Base-by-base conservation (phyloP, 2,888 invertebrate species). In the Dynastes maya region DNA sequence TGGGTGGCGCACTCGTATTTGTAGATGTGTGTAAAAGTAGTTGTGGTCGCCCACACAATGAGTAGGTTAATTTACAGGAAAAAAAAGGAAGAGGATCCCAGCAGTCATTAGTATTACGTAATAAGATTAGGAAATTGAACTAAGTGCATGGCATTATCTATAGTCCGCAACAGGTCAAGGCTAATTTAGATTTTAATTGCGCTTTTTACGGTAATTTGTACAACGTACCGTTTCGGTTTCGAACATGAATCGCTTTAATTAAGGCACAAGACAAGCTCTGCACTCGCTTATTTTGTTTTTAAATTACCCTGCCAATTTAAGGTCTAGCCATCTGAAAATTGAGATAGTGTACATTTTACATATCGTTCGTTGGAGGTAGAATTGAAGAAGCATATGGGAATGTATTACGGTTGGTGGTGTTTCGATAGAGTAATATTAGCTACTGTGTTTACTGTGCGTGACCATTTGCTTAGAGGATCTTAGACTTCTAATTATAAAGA, bases 161-260 rank as follows among this genome's bases (percentile, higher is more conserved):
- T 51, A 29, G 68, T 27, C 51, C 27, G 72, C 72, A 72, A 72
- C 72, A 58, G 72, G 72, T 58, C 72, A 72, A 72, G 72, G 72
- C 72, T 72, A 72, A 72, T 72, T 72, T 40, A 58, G n/a, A 37
- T 72, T 72, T 72, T 72, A 72, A 72, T 72, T 72, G 72, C 40
- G 37, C 51, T 61, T 58, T 37, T 72, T 40, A 70, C 27, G 51
- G 27, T 51, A 72, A 72, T 61, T 72, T 32, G 70, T 64, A 64
- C 67, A n/a, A 58, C 27, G 55, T 58, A 58, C 45, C 40, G 72
- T 72, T 72, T 58, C 72, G 58, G 37, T 72, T 40, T 71, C 16
- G 58, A 22, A 13, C 55, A 58, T 11, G 55, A 71, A 71, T 68
- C 45, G 29, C 29, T 8, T 68, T 68, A 68, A 68, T 68, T 68